Conservation (phyloP, 2,113 vertebrate genomes). For the Sander lucioperca region DNA sequence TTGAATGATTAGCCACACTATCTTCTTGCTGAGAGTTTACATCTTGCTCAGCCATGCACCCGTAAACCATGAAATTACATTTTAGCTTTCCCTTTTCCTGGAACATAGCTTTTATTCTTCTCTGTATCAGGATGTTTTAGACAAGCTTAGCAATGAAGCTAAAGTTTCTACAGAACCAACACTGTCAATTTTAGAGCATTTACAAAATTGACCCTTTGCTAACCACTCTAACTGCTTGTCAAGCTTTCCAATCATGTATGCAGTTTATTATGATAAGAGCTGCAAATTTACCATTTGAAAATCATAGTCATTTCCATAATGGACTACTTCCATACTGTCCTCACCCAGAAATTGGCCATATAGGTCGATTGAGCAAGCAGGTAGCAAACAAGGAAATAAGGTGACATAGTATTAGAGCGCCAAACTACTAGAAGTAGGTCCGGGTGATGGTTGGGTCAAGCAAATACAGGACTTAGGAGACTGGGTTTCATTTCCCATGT, state of each 20-base stretch:
- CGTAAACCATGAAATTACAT: conserved; percentile 17
- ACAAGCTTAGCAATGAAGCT: background rate
- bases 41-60: conserved; percentile 13
- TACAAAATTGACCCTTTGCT: background rate
- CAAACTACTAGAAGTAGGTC: no score
- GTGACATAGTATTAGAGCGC: no score
- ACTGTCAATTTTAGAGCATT: no score
- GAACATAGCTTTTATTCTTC: conserved; percentile 24
- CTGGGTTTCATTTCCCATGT: no score
- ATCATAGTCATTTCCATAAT: background rate
- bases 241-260: background rate
- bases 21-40: conserved; percentile 12
- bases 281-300: background rate
- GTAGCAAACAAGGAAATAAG: no score
- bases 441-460: no score
- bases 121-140: conserved; percentile 7
- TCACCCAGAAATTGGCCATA: no score
- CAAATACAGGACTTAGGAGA: no score
- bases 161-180: no score
- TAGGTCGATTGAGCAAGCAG: no score
- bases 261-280: background rate
- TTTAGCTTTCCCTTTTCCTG: background rate
- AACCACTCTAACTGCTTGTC: background rate
- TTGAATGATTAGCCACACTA: background rate
- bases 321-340: no score